These are phyloP conservation scores for Ornithoptera alexandrae DNA, from an alignment of 2,888 invertebrate species.

Conservation along the genomic window DNA sequence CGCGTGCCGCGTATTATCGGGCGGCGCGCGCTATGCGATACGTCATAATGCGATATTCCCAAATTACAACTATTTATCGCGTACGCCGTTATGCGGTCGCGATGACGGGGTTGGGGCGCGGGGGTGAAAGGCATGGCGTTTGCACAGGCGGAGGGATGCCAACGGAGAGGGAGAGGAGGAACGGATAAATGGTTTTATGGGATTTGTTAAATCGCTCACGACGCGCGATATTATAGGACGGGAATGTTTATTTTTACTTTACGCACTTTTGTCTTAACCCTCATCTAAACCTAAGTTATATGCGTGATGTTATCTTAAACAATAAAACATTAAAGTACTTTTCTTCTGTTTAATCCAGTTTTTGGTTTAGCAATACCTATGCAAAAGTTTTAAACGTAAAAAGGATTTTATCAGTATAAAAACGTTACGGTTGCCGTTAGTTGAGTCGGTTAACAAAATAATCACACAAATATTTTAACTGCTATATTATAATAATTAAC, in stretches of 20 bases:
- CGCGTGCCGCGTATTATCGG: conserved; percentile 75
- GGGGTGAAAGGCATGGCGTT: conserved; percentile 43
- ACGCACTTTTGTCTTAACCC: background rate
- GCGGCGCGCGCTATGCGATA: conserved; percentile 56
- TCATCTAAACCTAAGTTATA: no score
- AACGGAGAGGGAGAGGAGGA: conserved; percentile 20
- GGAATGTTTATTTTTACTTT: conserved; percentile 40
- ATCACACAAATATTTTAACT: no score
- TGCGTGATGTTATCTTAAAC: no score
- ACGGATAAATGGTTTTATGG: conserved; percentile 49
- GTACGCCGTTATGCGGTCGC: conserved; percentile 53
- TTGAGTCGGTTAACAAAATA: no score
- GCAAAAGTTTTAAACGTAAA: no score
- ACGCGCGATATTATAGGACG: conserved; percentile 40
- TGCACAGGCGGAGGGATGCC: conserved; percentile 32
- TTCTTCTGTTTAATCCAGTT: no score
- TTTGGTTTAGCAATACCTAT: no score
- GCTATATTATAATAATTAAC: no score
- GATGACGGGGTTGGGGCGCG: no score
- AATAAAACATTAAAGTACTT: no score
- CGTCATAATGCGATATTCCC: conserved; percentile 58
- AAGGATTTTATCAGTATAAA: no score
- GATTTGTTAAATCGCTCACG: conserved; percentile 58
- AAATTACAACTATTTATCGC: conserved; percentile 77
- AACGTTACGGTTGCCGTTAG: no score